Evolutionary conservation across 53 echinoderm and acorn worm species (phyloP), one percentile per base, ranked within the genome.

Genomic region (Pentamera pediparva): DNA sequence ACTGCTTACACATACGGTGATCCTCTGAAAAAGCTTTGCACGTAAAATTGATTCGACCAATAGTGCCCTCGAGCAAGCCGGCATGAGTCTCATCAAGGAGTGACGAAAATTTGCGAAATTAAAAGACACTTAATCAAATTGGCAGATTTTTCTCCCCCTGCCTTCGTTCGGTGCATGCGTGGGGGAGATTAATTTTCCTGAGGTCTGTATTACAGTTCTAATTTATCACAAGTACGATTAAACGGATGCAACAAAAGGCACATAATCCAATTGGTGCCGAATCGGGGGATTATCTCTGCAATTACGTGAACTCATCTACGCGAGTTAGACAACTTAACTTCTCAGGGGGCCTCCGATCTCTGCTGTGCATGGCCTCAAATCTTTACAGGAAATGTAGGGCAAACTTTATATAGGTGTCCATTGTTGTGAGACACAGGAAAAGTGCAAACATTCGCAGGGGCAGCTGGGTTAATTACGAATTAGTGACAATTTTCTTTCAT

Each of bases 141-240:
- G 67, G 67, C 67, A n/a, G n/a, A n/a, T 67, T 67, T 67, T 67
- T 43, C n/a, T n/a, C n/a, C n/a, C n/a, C n/a, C n/a, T n/a, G n/a
- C n/a, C n/a, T n/a, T n/a, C n/a, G n/a, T n/a, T n/a, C n/a, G n/a
- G n/a, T n/a, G n/a, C n/a, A n/a, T n/a, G n/a, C n/a, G 41, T 40
- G 43, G 45, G 41, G 45, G 67, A 67, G 67, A 67, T 67, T 67
- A 67, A 67, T 67, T 67, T 67, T 43, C 43, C 45, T 41, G 67
- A 67, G 67, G 67, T 67, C 67, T 67, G 67, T 67, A 67, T 67
- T 24, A 67, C 67, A 67, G 45, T 67, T 67, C 43, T 67, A 67
- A 67, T 67, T 67, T 67, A 45, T 43, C 67, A 67, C 40, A 67
- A 41, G 41, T 67, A 32, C 40, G 67, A 67, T 67, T 67, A 67